Evolutionary conservation across 1,140 invertebrate species (phyloP).

Genomic region (Solenopsis fugax): DNA sequence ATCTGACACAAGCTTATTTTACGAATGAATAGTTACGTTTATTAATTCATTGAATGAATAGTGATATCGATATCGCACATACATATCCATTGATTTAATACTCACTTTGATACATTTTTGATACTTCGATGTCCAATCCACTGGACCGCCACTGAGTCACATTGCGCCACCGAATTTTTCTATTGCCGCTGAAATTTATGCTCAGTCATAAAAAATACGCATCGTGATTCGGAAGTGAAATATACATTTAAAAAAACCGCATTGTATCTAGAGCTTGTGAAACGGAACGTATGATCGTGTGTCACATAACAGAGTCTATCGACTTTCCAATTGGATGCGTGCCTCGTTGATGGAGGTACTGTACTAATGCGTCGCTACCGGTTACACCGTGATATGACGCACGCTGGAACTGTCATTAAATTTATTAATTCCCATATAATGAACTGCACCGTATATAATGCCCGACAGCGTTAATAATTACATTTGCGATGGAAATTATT

Average conservation of each 20-base stretch:
- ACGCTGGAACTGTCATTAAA: conserved; percentile 57
- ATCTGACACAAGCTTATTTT: background rate
- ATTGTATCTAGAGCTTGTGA: conserved; percentile 3
- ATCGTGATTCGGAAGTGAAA: background rate
- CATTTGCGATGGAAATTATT: conserved; percentile 64
- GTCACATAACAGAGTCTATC: conserved; percentile 62
- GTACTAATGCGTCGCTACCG: conserved; percentile 31
- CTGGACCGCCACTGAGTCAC: background rate
- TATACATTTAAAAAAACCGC: background rate
- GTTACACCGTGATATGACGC: conserved; percentile 43
- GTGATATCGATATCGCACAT: background rate
- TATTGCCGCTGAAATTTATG: conserved; percentile 28
- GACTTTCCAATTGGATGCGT: conserved; percentile 70
- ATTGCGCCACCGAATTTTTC: background rate
- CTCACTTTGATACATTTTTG: conserved; percentile 22
- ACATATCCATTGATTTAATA: background rate
- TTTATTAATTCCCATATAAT: conserved; percentile 61
- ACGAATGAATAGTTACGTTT: background rate
- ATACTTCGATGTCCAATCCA: background rate
- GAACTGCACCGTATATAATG: conserved; percentile 50
- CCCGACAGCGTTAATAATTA: conserved; percentile 60
- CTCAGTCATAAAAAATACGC: conserved; percentile 23
- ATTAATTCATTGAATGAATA: background rate
- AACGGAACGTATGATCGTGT: conserved; percentile 52
- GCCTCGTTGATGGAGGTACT: conserved; percentile 20